Evolutionary conservation across 2,113 vertebrate species (phyloP).

Genomic region (Phocoena sinus): DNA sequence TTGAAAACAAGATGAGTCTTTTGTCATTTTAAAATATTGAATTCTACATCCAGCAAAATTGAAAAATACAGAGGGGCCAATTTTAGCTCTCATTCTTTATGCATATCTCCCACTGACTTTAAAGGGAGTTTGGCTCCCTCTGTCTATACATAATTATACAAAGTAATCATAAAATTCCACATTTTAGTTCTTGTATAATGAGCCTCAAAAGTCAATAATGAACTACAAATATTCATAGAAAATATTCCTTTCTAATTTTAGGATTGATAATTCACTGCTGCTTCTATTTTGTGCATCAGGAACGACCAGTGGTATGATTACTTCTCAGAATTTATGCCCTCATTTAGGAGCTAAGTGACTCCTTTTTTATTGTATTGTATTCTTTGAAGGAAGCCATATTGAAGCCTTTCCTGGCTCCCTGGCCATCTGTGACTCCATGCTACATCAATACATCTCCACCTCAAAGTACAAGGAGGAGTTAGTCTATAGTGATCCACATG

Average conservation of each 20-base stretch:
- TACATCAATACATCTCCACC: not conserved
- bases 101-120: slow-evolving; percentile 49
- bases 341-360: not conserved
- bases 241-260: slow-evolving; percentile 58
- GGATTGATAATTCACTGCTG: slow-evolving; percentile 22
- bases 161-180: slow-evolving; percentile 58
- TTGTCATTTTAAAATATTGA: slow-evolving; percentile 55
- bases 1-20: slow-evolving; percentile 42
- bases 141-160: slow-evolving; percentile 43
- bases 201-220: slow-evolving; percentile 57
- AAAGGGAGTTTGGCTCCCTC: slow-evolving; percentile 43
- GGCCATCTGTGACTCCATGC: not conserved
- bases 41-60: slow-evolving; percentile 8
- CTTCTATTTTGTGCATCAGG: slow-evolving; percentile 38
- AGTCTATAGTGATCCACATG: not conserved
- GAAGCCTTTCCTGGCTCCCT: not conserved
- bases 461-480: not conserved
- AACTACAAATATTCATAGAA: slow-evolving; percentile 58
- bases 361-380: not conserved
- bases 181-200: slow-evolving; percentile 57
- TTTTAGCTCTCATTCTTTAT: slow-evolving; percentile 45
- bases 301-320: slow-evolving; percentile 8
- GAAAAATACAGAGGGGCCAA: slow-evolving; percentile 39
- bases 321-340: not conserved
- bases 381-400: slow-evolving; percentile 12